Evolutionary conservation across 2,797 vertebrate species (phyloP).

Genomic region (Arrhamphus sclerolepis): DNA sequence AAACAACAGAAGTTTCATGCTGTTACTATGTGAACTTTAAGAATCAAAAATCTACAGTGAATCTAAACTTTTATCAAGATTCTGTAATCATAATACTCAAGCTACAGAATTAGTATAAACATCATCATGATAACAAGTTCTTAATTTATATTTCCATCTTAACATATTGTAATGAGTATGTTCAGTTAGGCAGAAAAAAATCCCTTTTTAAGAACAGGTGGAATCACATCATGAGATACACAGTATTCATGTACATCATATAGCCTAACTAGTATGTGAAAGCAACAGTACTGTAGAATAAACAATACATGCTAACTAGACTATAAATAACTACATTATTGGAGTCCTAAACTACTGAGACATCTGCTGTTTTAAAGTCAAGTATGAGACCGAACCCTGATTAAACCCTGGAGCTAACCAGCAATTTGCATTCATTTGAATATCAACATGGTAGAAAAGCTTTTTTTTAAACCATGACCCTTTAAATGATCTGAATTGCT

Average conservation of each 20-base stretch:
- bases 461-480: no score
- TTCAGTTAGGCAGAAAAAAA: conserved; percentile 13
- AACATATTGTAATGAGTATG: neutral
- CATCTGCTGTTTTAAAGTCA: no score
- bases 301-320: conserved; percentile 10
- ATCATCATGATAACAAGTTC: conserved; percentile 5
- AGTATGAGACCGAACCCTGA: neutral
- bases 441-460: no score
- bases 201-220: conserved; percentile 9
- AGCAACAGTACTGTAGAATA: neutral
- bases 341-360: no score
- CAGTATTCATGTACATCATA: conserved; percentile 3
- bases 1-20: neutral
- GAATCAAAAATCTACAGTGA: no score
- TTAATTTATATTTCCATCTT: conserved; percentile 25
- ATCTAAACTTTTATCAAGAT: no score
- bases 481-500: no score
- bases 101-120: no score
- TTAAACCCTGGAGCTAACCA: neutral
- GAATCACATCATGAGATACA: conserved; percentile 26
- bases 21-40: no score
- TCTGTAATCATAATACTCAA: no score
- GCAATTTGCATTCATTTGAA: no score
- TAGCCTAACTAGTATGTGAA: conserved; percentile 10
- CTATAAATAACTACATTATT: neutral